Base-by-base conservation (phyloP, 2,113 vertebrate species). In the Bostrychus sinensis region DNA sequence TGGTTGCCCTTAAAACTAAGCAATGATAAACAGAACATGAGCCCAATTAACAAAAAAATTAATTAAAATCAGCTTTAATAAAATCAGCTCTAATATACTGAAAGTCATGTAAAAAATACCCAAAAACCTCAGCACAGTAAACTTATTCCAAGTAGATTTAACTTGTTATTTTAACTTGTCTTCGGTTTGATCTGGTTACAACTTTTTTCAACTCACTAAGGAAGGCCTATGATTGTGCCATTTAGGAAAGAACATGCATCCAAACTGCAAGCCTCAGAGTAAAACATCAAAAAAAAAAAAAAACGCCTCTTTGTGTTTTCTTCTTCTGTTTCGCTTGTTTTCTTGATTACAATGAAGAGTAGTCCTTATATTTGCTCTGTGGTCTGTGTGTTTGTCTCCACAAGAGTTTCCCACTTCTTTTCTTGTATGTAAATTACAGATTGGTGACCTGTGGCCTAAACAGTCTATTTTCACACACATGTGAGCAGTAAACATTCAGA, bases 301-400 rank as follows among this genome's bases (percentile, higher is more conserved):
- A 62, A 7, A n/a, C 13, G 22, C 43, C 19, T 51, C 51, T 41
- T 13, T 61, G 39, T 19, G 45, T 36, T 37, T 32, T 56, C 34
- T 43, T 30, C 39, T 46, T 34, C 53, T 26, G 51, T 38, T 66
- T 59, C 66, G 60, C 66, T 41, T 72, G 41, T 72, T 65, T 62
- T 72, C 45, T 60, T 73, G 70, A 70, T 78, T 77, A 71, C 61
- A 80, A 75, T 39, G 22, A 56, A 26, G 45, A 50, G 23, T 42
- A 38, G 55, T 19, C 59, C 50, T 69, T 58, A 12, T 72, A 56
- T 82, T 78, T 84, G 74, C 54, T 25, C 43, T 77, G 77, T 70
- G 83, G 77, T 62, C 32, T 3, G 17, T 43, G 22, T 83, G 74
- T 85, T 80, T 80, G 80, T 63, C 26, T 55, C 30, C 43, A 58